Evolutionary conservation across 2,888 invertebrate genomes (phyloP), one percentile per base, ranked within the genome.

Genomic region (Ophioninae sp.): DNA sequence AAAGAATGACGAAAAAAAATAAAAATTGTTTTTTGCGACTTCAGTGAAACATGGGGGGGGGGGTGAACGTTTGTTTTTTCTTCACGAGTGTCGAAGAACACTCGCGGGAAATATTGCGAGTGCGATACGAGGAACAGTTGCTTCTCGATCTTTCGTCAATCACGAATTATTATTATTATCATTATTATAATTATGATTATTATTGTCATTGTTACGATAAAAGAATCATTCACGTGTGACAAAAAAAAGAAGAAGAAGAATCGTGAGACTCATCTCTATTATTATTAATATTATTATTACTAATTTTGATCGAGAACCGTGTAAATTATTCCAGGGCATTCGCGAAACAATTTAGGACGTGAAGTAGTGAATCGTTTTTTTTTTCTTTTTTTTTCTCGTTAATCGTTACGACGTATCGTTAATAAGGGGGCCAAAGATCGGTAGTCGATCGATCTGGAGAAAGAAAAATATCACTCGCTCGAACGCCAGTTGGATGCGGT

Each of bases 391-490:
- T 59, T 59, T 21, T 62, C 21, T 59, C 30, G 56, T 64, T 62
- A 78, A 70, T 75, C 70, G 65, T 78, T 56, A 75, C 50, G 56
- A 69, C 20, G 20, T 70, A 23, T 69, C 50, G 74, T 72, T 70
- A 62, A 76, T 67, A 68, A 78, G 69, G 67, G 76, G 70, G 61
- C 79, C 77, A 80, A 75, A 69, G 74, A 70, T 75, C 76, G 79
- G 64, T 79, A 61, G 64, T 79, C 74, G 70, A 74, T 80, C 77
- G 74, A 78, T 83, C 73, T 78, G 37, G 61, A 70, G 41, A 30
- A 41, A 17, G 74, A n/a, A 57, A 81, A 69, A 41, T 23, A 23
- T 75, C 41, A 69, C 80, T 83, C 80, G 78, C 75, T 78, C 78
- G 81, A 78, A 75, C 61, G 70, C 70, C 80, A 41, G 69, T 74